Evolutionary conservation across 2,797 vertebrate species (phyloP).

Genomic region (Mus minutoides): DNA sequence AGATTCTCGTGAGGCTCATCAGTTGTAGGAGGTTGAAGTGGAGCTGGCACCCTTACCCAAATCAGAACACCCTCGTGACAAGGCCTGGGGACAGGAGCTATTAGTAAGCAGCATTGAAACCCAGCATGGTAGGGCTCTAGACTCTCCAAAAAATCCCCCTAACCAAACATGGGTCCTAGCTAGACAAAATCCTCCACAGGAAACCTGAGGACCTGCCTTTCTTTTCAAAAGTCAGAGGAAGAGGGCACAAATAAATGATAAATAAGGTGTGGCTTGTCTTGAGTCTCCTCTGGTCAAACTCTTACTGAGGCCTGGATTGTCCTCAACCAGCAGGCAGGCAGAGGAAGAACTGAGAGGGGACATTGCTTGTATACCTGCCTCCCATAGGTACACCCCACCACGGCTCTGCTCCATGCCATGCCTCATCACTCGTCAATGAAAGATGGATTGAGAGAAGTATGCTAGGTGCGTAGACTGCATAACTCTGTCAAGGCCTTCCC

Average conservation of each 20-base stretch:
- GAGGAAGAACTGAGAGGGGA: neutral
- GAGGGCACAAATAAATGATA: neutral
- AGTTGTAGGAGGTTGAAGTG: neutral
- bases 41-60: constrained; percentile 27
- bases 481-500: neutral
- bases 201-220: constrained; percentile 41
- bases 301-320: neutral
- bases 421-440: neutral
- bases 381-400: fast-evolving
- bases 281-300: neutral
- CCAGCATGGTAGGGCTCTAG: neutral
- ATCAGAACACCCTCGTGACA: neutral
- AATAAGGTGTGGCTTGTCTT: neutral
- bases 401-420: neutral
- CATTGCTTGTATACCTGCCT: neutral
- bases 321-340: neutral
- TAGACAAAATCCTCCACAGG: constrained; percentile 44
- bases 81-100: neutral
- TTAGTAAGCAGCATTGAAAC: constrained; percentile 34
- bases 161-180: constrained; percentile 53
- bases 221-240: constrained; percentile 53
- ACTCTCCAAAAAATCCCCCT: constrained; percentile 56
- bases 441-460: neutral
- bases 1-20: neutral
- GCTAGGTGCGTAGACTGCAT: neutral